Evolutionary conservation across 2,797 vertebrate species (phyloP), one percentile per base, ranked within the genome.

Genomic region (Bovichtus diacanthus): DNA sequence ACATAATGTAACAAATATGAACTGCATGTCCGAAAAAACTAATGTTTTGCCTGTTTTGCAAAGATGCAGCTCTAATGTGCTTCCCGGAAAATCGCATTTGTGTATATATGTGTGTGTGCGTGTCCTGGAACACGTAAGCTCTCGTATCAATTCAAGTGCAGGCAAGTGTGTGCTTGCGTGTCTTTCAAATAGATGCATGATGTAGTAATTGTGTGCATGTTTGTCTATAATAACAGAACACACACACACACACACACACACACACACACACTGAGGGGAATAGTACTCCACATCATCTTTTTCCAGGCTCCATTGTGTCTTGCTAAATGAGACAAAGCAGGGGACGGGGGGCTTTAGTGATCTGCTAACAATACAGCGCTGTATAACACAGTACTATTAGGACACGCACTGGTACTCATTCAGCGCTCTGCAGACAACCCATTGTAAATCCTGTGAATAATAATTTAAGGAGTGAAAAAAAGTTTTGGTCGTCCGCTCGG

Each of bases 401-500:
- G 78, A 87, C 87, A 82, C 43, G 36, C 77, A 81, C 81, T 77
- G 74, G 76, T 84, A 80, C 80, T 73, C 70, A 68, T 41, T 80
- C 82, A 70, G 73, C 8, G 15, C 79, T 63, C 72, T 65, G 76
- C 88, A 88, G 66, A 70, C 83, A 83, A 50, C 73, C 78, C 29
- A 85, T 88, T 88, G 86, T 89, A 71, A 86, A 82, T 49, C 70
- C 81, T 19, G 86, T 88, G 90, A 92, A 92, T 92, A 91, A 86
- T 90, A 83, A 90, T 90, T 80, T 62, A 83, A 69, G 74, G 76
- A 80, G 63, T 53, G 75, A 88, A 84, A 81, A n/a, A 82, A 89
- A 88, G 82, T 92, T 89, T 78, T 76, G 60, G 71, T 38, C 21
- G 9, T 64, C 78, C 5, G 21, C 46, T 76, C 8, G 6, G 64